Evolutionary conservation across 2,797 vertebrate genomes (phyloP), one percentile per base, ranked within the genome.

Genomic region (Spinibarbus caldwelli): DNA sequence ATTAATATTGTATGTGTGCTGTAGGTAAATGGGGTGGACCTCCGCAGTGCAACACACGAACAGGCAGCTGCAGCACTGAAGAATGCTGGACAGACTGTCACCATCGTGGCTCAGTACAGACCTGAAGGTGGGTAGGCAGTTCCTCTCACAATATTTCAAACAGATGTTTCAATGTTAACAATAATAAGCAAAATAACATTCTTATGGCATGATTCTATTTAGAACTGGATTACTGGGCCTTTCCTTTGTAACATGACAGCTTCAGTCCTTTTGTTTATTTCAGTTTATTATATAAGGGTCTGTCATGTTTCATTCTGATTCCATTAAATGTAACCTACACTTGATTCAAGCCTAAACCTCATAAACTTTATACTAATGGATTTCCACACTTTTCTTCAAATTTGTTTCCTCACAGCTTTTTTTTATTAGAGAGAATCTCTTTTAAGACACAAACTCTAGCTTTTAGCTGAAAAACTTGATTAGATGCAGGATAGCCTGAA

Each of bases 11-110:
- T 72, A 29, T 71, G 64, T 81, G 41, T 68, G 43, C 54, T 88
- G 66, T 77, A 99, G 98, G 98, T 99, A 83, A 99, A 99, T 43
- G 97, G 97, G 49, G 96, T 98, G 85, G 97, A 99, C 89, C 94
- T 99, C 82, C 95, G 96, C 94, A 94, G 93, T 86, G 98, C 98
- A 11, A 99, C 98, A 15, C 98, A 99, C 1, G 98, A 99, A 78
- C 98, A 99, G 86, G 98, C 98, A 36, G 98, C 98, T 7, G 96
- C 97, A 23, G 96, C 97, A 78, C 92, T 99, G 93, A 99, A 99
- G 94, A 99, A 98, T 0, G 98, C 98, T 14, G 98, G 98, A 80
- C 97, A 98, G 78, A 96, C 95, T 0, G 98, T 99, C 85, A 97
- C 97, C 34, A 98, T 99, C 41, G 94, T 97, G 89, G 97, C 97